Evolutionary conservation across 2,888 invertebrate genomes (phyloP).

Genomic region (Scaptomyza tumidula): DNA sequence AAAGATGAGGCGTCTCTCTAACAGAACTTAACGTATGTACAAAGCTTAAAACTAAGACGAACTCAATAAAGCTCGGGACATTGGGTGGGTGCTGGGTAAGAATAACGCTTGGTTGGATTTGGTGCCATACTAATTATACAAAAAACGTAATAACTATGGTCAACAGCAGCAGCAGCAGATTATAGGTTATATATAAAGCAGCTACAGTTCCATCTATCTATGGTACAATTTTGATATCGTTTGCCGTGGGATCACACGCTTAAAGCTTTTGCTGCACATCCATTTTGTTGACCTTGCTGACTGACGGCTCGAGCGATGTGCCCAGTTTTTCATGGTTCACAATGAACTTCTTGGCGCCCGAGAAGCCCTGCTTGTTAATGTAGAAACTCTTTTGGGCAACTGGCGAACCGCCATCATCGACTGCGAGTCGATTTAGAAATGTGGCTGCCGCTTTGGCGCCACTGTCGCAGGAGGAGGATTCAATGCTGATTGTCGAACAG

Average conservation of each 20-base stretch:
- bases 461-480: constrained; percentile 79
- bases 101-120: constrained; percentile 27
- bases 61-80: constrained; percentile 49
- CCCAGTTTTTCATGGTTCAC: constrained; percentile 75
- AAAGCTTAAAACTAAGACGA: constrained; percentile 53
- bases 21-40: constrained; percentile 68
- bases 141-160: constrained; percentile 4
- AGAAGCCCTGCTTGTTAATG: constrained; percentile 77
- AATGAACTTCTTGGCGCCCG: constrained; percentile 77
- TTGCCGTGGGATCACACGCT: constrained; percentile 44
- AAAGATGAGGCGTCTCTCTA: constrained; percentile 11
- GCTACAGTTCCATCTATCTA: constrained; percentile 32
- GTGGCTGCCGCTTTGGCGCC: constrained; percentile 70
- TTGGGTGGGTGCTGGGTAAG: constrained; percentile 49
- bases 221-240: constrained; percentile 31
- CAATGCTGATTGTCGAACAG: constrained; percentile 79
- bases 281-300: constrained; percentile 44
- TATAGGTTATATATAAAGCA: constrained; percentile 17
- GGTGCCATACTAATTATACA: constrained; percentile 21
- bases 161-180: constrained; percentile 14
- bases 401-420: constrained; percentile 64
- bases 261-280: constrained; percentile 76
- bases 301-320: constrained; percentile 31
- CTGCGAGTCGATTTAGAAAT: constrained; percentile 69
- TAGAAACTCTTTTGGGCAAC: constrained; percentile 76